phyloP scores from a whole-genome alignment of 2,797 vertebrate species.

The Petrocephalus schoutedeni region DNA sequence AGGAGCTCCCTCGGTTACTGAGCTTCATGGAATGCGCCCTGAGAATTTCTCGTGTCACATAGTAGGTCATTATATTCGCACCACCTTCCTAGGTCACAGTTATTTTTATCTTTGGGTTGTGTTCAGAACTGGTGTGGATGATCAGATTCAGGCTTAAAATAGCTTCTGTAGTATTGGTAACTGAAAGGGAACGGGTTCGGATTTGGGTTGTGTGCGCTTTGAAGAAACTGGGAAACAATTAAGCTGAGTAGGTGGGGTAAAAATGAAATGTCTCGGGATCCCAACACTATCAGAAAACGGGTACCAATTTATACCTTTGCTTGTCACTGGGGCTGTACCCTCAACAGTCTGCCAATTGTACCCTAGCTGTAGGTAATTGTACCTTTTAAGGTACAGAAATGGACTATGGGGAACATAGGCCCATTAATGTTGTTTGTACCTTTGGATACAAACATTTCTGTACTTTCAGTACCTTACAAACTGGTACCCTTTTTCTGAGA shows the following conservation, averaged over 20 bases:
- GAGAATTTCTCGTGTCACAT: conserved; percentile 21
- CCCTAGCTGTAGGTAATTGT: too few species aligned
- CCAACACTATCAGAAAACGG: too few species aligned
- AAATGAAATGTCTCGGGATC: neutral
- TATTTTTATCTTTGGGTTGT: conserved; percentile 18
- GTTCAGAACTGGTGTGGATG: conserved; percentile 12
- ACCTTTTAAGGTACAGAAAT: too few species aligned
- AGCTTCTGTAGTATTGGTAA: conserved; percentile 11
- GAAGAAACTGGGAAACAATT: conserved; percentile 7
- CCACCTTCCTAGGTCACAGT: conserved; percentile 33
- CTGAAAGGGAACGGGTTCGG: neutral
- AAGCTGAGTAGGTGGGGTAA: neutral
- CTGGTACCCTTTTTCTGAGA: too few species aligned
- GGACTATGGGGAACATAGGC: too few species aligned
- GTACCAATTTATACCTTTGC: too few species aligned
- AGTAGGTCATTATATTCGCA: conserved; percentile 7
- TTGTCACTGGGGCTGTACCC: too few species aligned
- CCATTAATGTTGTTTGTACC: too few species aligned
- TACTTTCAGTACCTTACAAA: too few species aligned
- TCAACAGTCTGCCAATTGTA: too few species aligned
- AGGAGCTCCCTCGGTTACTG: conserved; percentile 5
- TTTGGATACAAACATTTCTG: too few species aligned
- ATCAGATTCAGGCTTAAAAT: conserved; percentile 7
- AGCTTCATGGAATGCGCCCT: neutral
- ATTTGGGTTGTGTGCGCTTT: neutral